phyloP scores from a whole-genome alignment of 2,888 invertebrate genomes.

The Chymomyza procnemis region DNA sequence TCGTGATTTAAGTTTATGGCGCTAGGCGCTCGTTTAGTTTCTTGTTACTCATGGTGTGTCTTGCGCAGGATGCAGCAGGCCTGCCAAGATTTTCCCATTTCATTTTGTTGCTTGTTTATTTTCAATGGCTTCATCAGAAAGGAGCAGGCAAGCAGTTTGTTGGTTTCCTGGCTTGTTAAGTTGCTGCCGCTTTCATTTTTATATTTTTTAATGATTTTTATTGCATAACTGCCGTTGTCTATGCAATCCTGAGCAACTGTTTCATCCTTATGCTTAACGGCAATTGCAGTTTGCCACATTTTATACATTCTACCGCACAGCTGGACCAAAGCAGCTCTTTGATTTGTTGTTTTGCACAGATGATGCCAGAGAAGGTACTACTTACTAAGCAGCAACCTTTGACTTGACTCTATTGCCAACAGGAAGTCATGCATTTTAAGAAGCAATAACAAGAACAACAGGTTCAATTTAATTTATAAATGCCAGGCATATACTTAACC shows the following conservation, averaged over 20 bases:
- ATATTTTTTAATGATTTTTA: conserved; percentile 73
- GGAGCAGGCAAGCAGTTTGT: conserved; percentile 9
- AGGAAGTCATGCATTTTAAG: background rate
- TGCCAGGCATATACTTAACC: conserved; percentile 40
- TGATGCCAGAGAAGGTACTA: background rate
- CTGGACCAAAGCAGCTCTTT: background rate
- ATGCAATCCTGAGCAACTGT: conserved; percentile 9
- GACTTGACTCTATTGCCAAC: background rate
- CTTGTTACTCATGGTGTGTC: conserved; percentile 47
- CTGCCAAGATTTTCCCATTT: conserved; percentile 40
- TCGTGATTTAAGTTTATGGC: conserved; percentile 77
- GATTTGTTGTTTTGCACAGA: conserved; percentile 12
- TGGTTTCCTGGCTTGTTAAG: conserved; percentile 52
- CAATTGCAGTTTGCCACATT: conserved; percentile 74
- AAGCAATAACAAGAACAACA: background rate
- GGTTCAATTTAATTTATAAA: background rate
- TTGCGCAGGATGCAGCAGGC: conserved; percentile 19
- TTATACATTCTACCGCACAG: conserved; percentile 44
- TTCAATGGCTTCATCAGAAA: conserved; percentile 53
- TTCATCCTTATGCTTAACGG: conserved; percentile 40
- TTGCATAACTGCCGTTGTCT: conserved; percentile 59
- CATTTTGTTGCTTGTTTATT: conserved; percentile 18
- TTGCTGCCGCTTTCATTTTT: conserved; percentile 64
- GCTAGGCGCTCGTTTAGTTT: conserved; percentile 67
- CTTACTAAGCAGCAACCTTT: background rate